A percentile compares a stretch with the other conserved stretches of the same genome.
Conservation (phyloP, 2,113 vertebrate genomes). For the Pristiophorus japonicus region DNA sequence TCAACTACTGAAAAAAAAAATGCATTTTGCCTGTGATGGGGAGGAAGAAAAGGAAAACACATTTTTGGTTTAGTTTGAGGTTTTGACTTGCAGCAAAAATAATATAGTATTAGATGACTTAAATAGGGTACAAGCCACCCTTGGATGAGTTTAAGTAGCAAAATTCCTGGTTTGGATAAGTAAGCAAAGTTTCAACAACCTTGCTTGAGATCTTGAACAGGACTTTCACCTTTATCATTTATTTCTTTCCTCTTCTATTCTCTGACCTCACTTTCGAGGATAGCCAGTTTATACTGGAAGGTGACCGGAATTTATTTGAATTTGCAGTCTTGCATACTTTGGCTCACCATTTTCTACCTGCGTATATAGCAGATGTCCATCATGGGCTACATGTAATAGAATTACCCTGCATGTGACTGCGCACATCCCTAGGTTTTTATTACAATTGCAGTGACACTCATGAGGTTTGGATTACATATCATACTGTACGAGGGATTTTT, state of each 20-base stretch:
- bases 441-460: neutral
- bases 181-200: neutral
- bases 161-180: neutral
- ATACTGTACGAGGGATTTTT: neutral
- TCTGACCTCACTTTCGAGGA: neutral
- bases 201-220: neutral
- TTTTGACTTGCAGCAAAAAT: too few relatives aligned
- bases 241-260: neutral
- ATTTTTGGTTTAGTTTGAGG: too few relatives aligned
- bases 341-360: neutral
- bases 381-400: neutral
- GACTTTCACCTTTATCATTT: neutral
- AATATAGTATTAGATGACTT: too few relatives aligned
- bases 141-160: neutral
- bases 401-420: neutral
- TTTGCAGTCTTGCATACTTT: neutral
- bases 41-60: too few relatives aligned
- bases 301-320: neutral
- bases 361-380: neutral
- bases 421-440: neutral
- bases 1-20: too few relatives aligned
- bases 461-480: neutral
- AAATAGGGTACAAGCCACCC: too few relatives aligned
- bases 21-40: too few relatives aligned
- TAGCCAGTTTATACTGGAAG: neutral